Conservation (phyloP, 2,113 vertebrate genomes). For the Psilopsiagon aymara region DNA sequence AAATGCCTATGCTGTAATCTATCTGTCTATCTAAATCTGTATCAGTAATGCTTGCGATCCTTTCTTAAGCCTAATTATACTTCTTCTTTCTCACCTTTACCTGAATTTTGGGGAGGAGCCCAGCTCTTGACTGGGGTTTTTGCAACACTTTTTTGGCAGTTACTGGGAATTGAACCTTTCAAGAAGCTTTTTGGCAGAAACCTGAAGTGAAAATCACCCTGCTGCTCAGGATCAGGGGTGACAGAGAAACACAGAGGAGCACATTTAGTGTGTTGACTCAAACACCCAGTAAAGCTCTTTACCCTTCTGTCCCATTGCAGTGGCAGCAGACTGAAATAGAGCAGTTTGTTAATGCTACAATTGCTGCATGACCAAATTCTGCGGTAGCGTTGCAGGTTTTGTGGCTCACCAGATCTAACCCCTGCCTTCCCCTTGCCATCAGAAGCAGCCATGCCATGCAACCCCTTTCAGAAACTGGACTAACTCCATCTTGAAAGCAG, state of each 20-base stretch:
- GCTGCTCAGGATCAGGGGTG: not conserved
- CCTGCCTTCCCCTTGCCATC: not conserved
- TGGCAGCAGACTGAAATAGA: not conserved
- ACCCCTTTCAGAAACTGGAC: not conserved
- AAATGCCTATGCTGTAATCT: not conserved
- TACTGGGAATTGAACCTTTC: not conserved
- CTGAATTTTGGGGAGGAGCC: not conserved
- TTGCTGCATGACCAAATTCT: not conserved
- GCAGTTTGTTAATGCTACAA: not conserved
- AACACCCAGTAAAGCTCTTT: not conserved
- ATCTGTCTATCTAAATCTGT: not conserved
- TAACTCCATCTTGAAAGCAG: not conserved
- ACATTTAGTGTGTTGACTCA: not conserved
- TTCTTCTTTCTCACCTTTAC: not conserved
- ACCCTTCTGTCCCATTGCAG: not conserved
- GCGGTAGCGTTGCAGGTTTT: fast-evolving
- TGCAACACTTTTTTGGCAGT: not conserved
- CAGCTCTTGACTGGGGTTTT: not conserved
- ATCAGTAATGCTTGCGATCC: not conserved
- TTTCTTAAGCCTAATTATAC: not conserved
- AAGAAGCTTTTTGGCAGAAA: not conserved
- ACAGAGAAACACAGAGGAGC: not conserved
- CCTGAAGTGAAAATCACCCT: not conserved
- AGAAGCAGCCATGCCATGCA: not conserved
- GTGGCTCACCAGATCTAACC: not conserved